phyloP scores from a whole-genome alignment of 1,140 invertebrate species.

The Lordiphosa clarofinis region DNA sequence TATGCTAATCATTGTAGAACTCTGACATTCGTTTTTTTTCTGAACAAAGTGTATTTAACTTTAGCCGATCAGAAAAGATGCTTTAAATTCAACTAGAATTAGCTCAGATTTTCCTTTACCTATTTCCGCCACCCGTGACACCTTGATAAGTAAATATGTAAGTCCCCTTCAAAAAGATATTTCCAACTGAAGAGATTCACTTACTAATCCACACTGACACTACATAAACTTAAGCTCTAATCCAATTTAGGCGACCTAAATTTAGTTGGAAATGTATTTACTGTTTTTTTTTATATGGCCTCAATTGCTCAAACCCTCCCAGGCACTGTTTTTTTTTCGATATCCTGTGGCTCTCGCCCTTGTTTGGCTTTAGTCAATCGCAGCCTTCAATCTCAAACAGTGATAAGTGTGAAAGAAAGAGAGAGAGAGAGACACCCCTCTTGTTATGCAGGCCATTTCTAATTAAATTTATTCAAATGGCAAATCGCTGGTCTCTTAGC shows the following conservation, averaged over 20 bases:
- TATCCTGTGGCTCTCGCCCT: constrained; percentile 15
- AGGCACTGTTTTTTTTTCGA: not conserved
- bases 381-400: constrained; percentile 22
- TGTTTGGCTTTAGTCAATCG: constrained; percentile 19
- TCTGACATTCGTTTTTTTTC: too few relatives aligned
- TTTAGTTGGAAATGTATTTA: not conserved
- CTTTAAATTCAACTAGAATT: too few relatives aligned
- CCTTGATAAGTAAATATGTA: too few relatives aligned
- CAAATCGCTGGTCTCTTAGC: too few relatives aligned
- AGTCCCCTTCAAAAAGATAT: not conserved
- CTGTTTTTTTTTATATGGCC: not conserved
- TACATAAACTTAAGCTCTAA: constrained; percentile 15
- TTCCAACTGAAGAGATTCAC: not conserved
- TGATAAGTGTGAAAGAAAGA: not conserved
- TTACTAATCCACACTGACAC: constrained; percentile 23
- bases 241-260: constrained; percentile 38
- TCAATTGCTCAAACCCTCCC: constrained; percentile 7
- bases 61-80: too few relatives aligned
- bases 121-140: too few relatives aligned
- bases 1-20: too few relatives aligned
- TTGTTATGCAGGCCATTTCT: constrained; percentile 23
- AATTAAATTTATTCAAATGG: constrained; percentile 55
- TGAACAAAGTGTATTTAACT: too few relatives aligned
- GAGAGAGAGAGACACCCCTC: not conserved
- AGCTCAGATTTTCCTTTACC: too few relatives aligned